phyloP scores from a whole-genome alignment of 2,888 invertebrate species.

The Eupsilia transversa region DNA sequence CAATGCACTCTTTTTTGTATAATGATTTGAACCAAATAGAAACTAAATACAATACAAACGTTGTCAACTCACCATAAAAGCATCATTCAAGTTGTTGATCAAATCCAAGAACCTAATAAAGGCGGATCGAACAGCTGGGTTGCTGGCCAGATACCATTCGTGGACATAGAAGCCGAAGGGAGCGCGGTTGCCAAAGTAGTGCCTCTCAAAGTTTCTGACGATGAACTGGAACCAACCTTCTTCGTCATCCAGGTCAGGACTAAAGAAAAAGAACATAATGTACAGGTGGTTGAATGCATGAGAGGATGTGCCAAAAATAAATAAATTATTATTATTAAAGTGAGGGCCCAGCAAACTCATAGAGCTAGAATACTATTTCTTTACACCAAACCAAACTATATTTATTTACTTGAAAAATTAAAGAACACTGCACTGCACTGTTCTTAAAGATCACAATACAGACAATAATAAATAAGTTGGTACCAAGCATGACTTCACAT shows the following conservation, averaged over 20 bases:
- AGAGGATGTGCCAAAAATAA: background rate
- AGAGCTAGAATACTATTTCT: background rate
- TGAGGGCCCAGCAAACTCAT: background rate
- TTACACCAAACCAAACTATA: background rate
- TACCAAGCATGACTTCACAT: background rate
- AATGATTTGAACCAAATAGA: background rate
- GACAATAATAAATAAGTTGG: no score
- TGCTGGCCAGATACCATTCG: conserved; percentile 90
- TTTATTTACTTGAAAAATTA: background rate
- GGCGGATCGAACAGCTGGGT: conserved; percentile 87
- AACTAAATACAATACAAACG: background rate
- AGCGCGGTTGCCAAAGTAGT: conserved; percentile 92
- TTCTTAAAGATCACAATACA: background rate
- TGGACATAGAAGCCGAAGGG: conserved; percentile 93
- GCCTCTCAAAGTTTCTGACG: conserved; percentile 91
- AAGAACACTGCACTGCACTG: background rate
- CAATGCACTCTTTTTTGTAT: background rate
- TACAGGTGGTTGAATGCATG: background rate
- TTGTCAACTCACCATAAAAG: conserved; percentile 89
- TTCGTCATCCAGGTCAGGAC: conserved; percentile 79
- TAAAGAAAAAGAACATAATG: conserved; percentile 45
- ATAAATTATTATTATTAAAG: no score
- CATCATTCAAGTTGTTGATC: conserved; percentile 88
- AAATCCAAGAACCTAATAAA: conserved; percentile 90
- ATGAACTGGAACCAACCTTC: conserved; percentile 91